These are phyloP conservation scores for Stigmatopora argus DNA, from an alignment of 2,113 vertebrate genomes.

Conservation along the genomic window DNA sequence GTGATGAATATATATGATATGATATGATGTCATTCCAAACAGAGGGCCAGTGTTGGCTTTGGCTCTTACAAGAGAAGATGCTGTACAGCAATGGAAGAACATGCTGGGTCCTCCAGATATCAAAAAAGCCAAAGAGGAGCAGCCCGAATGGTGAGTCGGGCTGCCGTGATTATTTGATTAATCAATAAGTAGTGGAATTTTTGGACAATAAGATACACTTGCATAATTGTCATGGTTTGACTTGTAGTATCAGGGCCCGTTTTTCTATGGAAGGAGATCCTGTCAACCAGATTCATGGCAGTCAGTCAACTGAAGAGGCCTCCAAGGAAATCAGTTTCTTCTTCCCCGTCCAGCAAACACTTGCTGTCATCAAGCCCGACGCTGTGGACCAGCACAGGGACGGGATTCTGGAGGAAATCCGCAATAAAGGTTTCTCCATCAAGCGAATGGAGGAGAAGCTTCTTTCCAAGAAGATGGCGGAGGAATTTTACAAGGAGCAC, in stretches of 20 bases:
- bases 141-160: constrained; percentile 62
- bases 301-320: constrained; percentile 57
- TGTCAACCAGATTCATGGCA: constrained; percentile 73
- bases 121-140: constrained; percentile 58
- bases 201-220: no score
- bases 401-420: constrained; percentile 73
- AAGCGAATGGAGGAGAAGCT: constrained; percentile 67
- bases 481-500: constrained; percentile 78
- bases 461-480: constrained; percentile 71
- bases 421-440: constrained; percentile 71
- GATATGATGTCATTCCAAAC: constrained; percentile 23
- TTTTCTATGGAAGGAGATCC: constrained; percentile 55
- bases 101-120: constrained; percentile 67
- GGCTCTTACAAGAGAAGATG: constrained; percentile 55
- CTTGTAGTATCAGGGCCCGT: constrained; percentile 60
- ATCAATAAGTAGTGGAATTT: neutral
- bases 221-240: neutral
- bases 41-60: constrained; percentile 71
- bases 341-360: constrained; percentile 69
- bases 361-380: constrained; percentile 74
- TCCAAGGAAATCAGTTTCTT: constrained; percentile 69
- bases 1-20: neutral
- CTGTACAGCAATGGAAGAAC: constrained; percentile 66
- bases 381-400: constrained; percentile 68
- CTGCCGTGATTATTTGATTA: no score